Conservation (phyloP, 2,113 vertebrate genomes). For the Tamias sibiricus region DNA sequence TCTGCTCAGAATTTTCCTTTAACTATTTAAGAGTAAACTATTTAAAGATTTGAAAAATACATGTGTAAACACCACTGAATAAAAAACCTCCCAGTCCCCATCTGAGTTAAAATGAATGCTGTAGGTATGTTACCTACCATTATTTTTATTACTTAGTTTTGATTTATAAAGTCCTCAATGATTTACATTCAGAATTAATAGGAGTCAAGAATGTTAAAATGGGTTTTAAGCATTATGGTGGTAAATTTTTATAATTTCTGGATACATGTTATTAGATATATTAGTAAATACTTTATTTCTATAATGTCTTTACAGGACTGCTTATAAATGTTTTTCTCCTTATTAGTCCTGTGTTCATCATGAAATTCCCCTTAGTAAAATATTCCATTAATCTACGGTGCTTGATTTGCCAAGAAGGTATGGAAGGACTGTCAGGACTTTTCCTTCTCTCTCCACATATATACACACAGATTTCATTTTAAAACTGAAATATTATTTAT, state of each 20-base stretch:
- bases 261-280: conserved; percentile 14
- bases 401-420: conserved; percentile 28
- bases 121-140: conserved; percentile 11
- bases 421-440: neutral
- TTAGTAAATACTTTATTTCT: conserved; percentile 39
- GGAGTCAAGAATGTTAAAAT: conserved; percentile 35
- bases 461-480: neutral
- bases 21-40: conserved; percentile 2
- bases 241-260: conserved; percentile 12
- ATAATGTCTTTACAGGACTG: conserved; percentile 22
- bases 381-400: neutral
- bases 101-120: conserved; percentile 4
- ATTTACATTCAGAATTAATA: conserved; percentile 36
- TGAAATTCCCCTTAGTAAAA: conserved; percentile 38
- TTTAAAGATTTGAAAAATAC: conserved; percentile 8
- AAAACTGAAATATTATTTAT: conserved; percentile 36
- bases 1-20: conserved; percentile 9
- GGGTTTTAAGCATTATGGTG: neutral
- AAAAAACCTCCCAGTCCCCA: conserved; percentile 33
- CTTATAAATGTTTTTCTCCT: neutral
- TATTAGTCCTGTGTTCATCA: neutral
- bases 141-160: conserved; percentile 28
- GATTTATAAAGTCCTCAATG: conserved; percentile 21
- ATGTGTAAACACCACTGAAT: neutral
- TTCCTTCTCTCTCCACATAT: neutral